Percentiles rank a stretch among this genome's conserved stretches.
Conservation (phyloP, 2,797 vertebrate species). For the Hapalemur alaotrensis region DNA sequence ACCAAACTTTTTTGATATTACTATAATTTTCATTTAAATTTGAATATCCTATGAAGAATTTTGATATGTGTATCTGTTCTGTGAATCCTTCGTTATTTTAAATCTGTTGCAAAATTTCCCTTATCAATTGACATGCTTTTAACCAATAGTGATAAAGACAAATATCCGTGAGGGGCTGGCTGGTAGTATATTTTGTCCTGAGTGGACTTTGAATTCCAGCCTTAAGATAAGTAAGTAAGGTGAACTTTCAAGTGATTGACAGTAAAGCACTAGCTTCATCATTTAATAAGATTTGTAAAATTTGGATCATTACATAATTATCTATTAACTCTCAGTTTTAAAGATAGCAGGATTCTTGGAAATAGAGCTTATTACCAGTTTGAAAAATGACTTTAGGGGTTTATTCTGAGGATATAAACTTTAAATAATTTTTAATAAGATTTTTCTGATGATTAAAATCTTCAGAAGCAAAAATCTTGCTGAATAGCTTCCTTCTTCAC, state of each 20-base stretch:
- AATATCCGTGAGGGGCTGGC: neutral
- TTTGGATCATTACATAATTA: neutral
- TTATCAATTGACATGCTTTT: slow-evolving; percentile 12
- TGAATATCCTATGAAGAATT: slow-evolving; percentile 3
- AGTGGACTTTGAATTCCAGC: neutral
- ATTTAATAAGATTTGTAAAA: neutral
- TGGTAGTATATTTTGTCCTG: slow-evolving; percentile 28
- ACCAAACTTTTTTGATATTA: neutral
- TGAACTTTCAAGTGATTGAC: neutral
- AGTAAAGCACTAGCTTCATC: neutral
- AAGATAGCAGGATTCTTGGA: slow-evolving; percentile 23
- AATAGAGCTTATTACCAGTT: slow-evolving; percentile 5
- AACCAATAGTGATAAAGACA: neutral
- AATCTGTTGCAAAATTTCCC: neutral
- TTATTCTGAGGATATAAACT: neutral
- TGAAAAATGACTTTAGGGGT: slow-evolving; percentile 20
- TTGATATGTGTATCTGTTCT: slow-evolving; percentile 15
- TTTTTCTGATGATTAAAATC: slow-evolving; percentile 11
- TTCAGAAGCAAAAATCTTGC: neutral
- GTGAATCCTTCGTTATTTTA: neutral
- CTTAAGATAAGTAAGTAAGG: neutral
- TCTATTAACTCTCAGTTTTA: neutral
- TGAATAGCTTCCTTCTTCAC: neutral
- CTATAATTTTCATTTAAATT: slow-evolving; percentile 39
- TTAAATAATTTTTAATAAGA: slow-evolving; percentile 36